Evolutionary conservation across 2,888 invertebrate species (phyloP).

Genomic region (Exephanes ischioxanthus): DNA sequence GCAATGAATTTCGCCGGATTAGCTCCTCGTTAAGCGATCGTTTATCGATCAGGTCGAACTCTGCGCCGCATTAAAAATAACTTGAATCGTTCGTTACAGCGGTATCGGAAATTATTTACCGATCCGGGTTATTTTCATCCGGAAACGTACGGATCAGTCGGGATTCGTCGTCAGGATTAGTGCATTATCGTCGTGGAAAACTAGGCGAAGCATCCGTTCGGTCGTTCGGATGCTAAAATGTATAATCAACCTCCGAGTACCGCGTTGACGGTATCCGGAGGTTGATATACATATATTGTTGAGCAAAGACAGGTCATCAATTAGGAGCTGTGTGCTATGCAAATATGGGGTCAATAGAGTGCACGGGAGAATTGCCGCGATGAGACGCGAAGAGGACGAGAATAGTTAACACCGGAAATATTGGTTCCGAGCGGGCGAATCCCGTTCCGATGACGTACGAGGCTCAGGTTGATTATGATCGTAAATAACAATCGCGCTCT

Average conservation of each 20-base stretch:
- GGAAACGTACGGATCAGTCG: too few species aligned
- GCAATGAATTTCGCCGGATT: background rate
- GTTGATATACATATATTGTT: slow-evolving; percentile 1
- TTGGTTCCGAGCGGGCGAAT: slow-evolving; percentile 53
- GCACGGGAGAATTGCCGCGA: slow-evolving; percentile 44
- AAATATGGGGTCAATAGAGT: slow-evolving; percentile 38
- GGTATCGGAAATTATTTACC: too few species aligned
- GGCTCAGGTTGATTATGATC: slow-evolving; percentile 77
- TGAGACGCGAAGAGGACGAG: slow-evolving; percentile 47
- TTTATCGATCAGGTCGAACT: background rate
- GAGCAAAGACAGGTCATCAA: slow-evolving; percentile 18
- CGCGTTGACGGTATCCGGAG: background rate
- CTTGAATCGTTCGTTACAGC: background rate
- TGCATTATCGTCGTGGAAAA: background rate
- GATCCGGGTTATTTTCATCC: too few species aligned
- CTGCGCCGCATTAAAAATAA: background rate
- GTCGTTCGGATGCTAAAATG: background rate
- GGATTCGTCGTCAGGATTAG: too few species aligned
- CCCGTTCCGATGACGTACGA: slow-evolving; percentile 60
- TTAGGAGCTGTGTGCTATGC: slow-evolving; percentile 40
- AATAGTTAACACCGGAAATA: slow-evolving; percentile 68
- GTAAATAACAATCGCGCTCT: slow-evolving; percentile 78
- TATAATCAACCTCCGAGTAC: background rate
- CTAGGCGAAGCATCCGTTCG: background rate
- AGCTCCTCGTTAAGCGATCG: background rate